Evolutionary conservation across 1,140 invertebrate species (phyloP), one percentile per base, ranked within the genome.

Genomic region (Heliconius eleuchia): DNA sequence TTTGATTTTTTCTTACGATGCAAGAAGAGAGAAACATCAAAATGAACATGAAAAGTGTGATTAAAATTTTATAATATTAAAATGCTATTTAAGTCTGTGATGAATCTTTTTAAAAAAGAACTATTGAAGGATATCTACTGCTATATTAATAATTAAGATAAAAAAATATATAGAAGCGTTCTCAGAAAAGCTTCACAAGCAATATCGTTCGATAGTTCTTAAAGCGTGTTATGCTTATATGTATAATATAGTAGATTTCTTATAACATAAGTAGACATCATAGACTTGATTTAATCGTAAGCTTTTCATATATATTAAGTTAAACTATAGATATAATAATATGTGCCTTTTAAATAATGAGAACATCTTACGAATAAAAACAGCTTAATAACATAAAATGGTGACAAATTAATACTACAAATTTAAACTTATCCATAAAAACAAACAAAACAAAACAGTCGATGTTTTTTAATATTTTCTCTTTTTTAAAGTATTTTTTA

Each of bases 1-100:
- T 98, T 96, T 97, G 96, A 96, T 97, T 96, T 95, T 97, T 97
- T 96, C 96, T 96, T 93, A 92, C 86, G 92, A 90, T 95, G 95
- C 94, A 94, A 94, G 92, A 94, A 94, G 91, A 95, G 87, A 95
- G 94, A 94, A 95, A 94, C 95, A 95, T 94, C 94, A 95, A 95
- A 87, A 95, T 95, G 94, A 95, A 95, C 95, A 95, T 95, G 85
- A 87, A 72, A 79, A 81, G 81, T 82, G 80, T 80, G 74, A 71
- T 72, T 81, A 80, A 92, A 92, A 66, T 66, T 87, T 92, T 83
- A 86, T 72, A 78, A 86, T 72, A 78, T 77, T 83, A 85, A 13
- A 81, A 83, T 80, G 82, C 84, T 83, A 88, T 80, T 66, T 57
- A 86, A 84, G 84, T 83, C 85, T 88, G 84, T 89, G 85, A 87